These are phyloP conservation scores for Alosa alosa DNA, from an alignment of 2,113 vertebrate species.

Conservation along the genomic window DNA sequence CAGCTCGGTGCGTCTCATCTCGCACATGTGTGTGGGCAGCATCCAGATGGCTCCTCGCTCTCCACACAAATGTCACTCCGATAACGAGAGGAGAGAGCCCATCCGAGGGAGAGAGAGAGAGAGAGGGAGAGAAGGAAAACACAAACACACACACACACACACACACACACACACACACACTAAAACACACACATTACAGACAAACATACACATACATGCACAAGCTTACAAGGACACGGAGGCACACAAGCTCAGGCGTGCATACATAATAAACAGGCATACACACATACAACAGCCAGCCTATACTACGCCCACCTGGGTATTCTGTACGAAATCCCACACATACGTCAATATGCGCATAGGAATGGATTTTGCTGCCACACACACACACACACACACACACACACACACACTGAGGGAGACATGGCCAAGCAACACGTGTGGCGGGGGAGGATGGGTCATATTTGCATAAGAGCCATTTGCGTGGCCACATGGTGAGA, in stretches of 20 bases:
- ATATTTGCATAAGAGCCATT: neutral
- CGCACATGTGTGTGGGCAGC: constrained; percentile 79
- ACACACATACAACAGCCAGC: neutral
- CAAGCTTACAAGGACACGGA: neutral
- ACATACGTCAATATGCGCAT: neutral
- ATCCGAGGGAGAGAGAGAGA: neutral
- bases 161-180: neutral
- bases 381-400: constrained; percentile 18
- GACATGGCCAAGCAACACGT: neutral
- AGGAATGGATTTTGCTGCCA: neutral
- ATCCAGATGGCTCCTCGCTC: constrained; percentile 77
- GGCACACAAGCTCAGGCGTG: neutral
- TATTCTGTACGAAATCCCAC: neutral
- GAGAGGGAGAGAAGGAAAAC: neutral
- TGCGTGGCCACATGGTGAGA: neutral
- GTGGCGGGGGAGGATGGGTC: neutral
- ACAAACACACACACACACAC: constrained; percentile 21
- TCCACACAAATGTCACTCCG: constrained; percentile 78
- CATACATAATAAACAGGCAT: neutral
- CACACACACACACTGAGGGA: neutral
- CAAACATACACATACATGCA: neutral
- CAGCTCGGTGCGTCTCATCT: constrained; percentile 59
- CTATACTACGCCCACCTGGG: neutral
- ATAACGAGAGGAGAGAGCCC: constrained; percentile 61
- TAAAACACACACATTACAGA: constrained; percentile 4